Percentiles rank a stretch among this genome's conserved stretches.
phyloP scores from a whole-genome alignment of 2,797 vertebrate species.

The Coilia nasus region DNA sequence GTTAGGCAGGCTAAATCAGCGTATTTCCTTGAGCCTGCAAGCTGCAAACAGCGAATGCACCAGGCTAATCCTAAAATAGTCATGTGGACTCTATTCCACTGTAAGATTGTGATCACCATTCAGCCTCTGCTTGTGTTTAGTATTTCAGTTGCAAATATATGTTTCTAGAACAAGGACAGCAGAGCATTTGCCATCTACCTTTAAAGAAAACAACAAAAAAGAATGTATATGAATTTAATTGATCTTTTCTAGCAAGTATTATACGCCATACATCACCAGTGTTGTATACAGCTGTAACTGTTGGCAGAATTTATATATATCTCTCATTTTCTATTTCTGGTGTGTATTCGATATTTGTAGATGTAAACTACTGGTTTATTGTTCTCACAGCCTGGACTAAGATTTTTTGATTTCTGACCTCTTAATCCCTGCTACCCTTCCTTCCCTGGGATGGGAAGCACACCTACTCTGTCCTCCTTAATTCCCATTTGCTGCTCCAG shows the following conservation, averaged over 20 bases:
- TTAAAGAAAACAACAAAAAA: neutral
- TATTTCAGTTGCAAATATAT: neutral
- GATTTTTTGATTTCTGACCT: neutral
- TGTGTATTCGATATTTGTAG: neutral
- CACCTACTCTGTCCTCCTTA: constrained; percentile 6
- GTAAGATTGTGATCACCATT: neutral
- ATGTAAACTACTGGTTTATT: neutral
- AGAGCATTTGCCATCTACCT: neutral
- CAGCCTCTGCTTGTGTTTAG: neutral
- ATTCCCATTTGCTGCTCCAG: constrained; percentile 13
- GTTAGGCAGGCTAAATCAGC: neutral
- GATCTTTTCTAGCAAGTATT: neutral
- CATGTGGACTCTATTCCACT: neutral
- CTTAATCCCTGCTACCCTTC: neutral
- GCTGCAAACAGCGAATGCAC: neutral
- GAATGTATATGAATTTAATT: neutral
- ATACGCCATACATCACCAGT: no score
- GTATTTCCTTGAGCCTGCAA: neutral
- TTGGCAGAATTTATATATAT: no score
- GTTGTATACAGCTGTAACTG: no score
- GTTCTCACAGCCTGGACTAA: neutral
- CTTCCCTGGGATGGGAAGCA: neutral
- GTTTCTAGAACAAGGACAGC: neutral
- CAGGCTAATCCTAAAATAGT: neutral
- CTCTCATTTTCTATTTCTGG: neutral